Evolutionary conservation across 2,113 vertebrate species (phyloP).

Genomic region (Eubucco bourcierii): DNA sequence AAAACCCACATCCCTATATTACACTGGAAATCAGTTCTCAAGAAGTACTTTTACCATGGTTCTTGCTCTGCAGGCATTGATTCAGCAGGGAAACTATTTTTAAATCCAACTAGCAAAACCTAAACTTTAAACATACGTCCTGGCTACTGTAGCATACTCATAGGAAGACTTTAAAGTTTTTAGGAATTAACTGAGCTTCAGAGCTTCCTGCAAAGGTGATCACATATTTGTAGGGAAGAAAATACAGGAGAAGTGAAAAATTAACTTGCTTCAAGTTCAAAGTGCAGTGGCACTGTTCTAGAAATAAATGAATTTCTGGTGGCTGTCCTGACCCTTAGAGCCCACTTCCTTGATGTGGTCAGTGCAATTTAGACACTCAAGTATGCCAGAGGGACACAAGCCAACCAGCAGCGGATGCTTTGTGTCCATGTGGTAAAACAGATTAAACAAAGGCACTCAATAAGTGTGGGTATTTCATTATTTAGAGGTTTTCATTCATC

Average conservation of each 20-base stretch:
- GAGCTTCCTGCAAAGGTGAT: background rate
- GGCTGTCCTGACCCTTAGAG: background rate
- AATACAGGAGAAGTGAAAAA: background rate
- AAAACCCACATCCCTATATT: background rate
- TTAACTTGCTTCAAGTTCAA: background rate
- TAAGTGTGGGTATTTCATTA: background rate
- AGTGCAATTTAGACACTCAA: background rate
- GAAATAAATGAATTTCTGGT: background rate
- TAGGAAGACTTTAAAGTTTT: background rate
- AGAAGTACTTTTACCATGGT: background rate
- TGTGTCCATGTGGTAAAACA: background rate
- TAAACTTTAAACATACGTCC: background rate
- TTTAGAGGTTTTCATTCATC: slow-evolving; percentile 17
- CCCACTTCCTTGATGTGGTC: slow-evolving; percentile 9
- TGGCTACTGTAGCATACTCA: background rate
- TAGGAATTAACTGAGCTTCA: background rate
- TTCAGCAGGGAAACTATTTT: background rate
- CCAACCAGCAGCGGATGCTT: background rate
- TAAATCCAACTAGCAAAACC: background rate
- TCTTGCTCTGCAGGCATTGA: background rate
- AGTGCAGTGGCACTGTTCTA: background rate
- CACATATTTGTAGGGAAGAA: background rate
- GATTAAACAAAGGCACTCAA: background rate
- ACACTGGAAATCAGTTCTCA: background rate
- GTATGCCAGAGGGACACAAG: background rate